Conservation (phyloP, 1,140 invertebrate species). For the Drosophila varians region DNA sequence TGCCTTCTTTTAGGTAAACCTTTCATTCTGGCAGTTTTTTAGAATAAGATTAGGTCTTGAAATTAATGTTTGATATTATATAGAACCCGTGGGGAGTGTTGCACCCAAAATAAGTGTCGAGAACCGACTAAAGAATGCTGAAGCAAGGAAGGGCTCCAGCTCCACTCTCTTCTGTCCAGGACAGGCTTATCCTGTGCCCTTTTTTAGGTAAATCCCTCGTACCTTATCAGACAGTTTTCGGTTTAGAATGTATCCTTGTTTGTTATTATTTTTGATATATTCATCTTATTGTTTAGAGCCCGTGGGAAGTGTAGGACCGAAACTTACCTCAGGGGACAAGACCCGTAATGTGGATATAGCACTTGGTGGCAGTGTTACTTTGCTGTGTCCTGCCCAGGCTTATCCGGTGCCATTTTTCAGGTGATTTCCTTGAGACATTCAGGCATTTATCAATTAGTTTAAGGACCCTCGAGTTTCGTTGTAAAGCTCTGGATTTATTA, state of each 20-base stretch:
- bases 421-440: conserved; percentile 21
- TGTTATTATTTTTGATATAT: not conserved
- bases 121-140: conserved; percentile 85
- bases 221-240: conserved; percentile 44
- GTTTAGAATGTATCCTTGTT: not conserved
- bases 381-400: conserved; percentile 88
- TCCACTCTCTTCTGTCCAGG: conserved; percentile 85
- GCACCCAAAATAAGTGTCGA: conserved; percentile 84
- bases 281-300: conserved; percentile 35
- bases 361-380: conserved; percentile 83
- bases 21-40: conserved; percentile 61
- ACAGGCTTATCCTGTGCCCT: conserved; percentile 87
- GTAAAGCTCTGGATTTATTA: not conserved
- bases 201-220: conserved; percentile 85
- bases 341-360: conserved; percentile 71
- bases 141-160: conserved; percentile 83
- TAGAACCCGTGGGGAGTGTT: conserved; percentile 84
- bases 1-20: conserved; percentile 87
- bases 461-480: too few relatives aligned
- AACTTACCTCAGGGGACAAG: conserved; percentile 70
- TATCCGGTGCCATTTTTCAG: conserved; percentile 85
- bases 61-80: not conserved
- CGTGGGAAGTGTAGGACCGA: conserved; percentile 63
- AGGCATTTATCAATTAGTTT: conserved; percentile 30
- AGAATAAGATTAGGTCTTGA: not conserved